Evolutionary conservation across 2,113 vertebrate species (phyloP), one percentile per base, ranked within the genome.

Genomic region (Sula dactylatra): DNA sequence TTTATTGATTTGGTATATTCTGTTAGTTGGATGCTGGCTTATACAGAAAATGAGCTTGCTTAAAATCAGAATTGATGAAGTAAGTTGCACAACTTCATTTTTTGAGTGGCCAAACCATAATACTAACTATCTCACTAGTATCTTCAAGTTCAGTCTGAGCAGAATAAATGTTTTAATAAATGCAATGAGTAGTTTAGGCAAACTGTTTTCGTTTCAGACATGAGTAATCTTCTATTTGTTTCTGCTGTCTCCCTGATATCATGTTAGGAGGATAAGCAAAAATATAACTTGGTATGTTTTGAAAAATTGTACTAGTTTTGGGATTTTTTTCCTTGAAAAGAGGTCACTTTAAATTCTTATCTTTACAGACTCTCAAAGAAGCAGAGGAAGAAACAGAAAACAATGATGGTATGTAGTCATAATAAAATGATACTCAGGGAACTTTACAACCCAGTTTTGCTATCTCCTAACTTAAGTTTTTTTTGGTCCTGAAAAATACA

Each of bases 371-470:
- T 99, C 17, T 99, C 99, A 14, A 99, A 99, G 97, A 99, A 99
- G 94, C 99, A 99, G 97, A 99, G 98, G 97, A 99, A 98, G 92
- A 99, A 98, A 91, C 98, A 99, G 97, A 99, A 98, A 96, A 97
- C 95, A 15, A n/a, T 88, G 79, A 97, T 88, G 97, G 98, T 98
- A 95, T 15, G 97, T 91, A 74, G 24, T 70, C 40, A 38, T n/a
- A 22, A n/a, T n/a, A n/a, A n/a, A n/a, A n/a, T 31, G 11, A 58
- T 86, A 58, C 36, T 36, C 8, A 15, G 45, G 31, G 56, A 89
- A 61, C 13, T 88, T 94, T 58, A 52, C 20, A 81, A n/a, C 2
- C 8, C 8, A 6, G 16, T 70, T 81, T 49, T 90, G 6, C 69
- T 62, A 18, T 32, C 27, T 73, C 18, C 25, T 78, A n/a, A 40